Base-by-base conservation (phyloP, 2,888 invertebrate species). In the Thymelicus lineola region DNA sequence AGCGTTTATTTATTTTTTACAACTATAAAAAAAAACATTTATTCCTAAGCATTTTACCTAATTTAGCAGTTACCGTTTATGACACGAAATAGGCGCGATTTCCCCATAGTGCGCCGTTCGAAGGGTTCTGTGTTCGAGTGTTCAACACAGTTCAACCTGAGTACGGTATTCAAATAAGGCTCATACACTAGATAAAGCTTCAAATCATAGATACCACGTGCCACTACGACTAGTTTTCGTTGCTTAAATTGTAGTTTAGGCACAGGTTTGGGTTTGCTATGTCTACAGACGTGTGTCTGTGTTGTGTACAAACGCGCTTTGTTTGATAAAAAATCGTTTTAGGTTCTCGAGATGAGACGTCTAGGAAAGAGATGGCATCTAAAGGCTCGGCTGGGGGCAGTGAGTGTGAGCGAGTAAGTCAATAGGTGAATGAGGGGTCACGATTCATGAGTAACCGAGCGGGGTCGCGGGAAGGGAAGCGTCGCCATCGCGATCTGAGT, bases 401-500 rank as follows among this genome's bases (percentile, higher is more conserved):
- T 53, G 73, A 72, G 89, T 77, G 81, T 71, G 81, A 91, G 82
- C 68, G 86, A 83, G 89, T 88, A 38, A 78, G 84, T 66, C 7
- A 48, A 76, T 74, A 74, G 83, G 83, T 88, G 90, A 90, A 90
- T 88, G 91, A 89, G 89, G 90, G 91, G 89, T 89, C 88, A 89
- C 78, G 81, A 77, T 79, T 85, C 83, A 81, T 79, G 77, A 78
- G 74, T 74, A 82, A 80, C 70, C 55, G 70, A 66, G 74, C 74
- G 79, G 75, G 76, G 75, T 58, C 65, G 72, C 72, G 75, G 76
- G 75, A 71, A 73, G 79, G 80, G 75, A 77, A 78, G 81, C 88
- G 86, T 84, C 86, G 89, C 91, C 90, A 85, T 86, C 89, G 88
- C 89, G 89, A 88, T 90, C 85, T 82, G 75, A 79, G 80, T 80